Evolutionary conservation across 2,888 invertebrate genomes (phyloP).

Genomic region (Eupithecia subfuscata): DNA sequence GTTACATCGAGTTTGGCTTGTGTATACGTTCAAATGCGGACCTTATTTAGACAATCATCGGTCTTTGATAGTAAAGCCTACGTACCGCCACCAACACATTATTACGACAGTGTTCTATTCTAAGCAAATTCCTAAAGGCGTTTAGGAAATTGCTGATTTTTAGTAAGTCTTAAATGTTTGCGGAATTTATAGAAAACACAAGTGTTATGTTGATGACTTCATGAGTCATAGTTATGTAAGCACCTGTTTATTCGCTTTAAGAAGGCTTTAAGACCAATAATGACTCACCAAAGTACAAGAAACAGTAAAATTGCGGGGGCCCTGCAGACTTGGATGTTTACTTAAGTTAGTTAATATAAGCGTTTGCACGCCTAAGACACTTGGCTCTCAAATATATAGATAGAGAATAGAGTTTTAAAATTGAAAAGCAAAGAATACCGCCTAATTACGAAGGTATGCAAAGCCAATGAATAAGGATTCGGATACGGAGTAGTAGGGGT

Average conservation of each 20-base stretch:
- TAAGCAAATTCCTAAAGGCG: conserved; percentile 32
- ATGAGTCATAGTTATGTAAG: not conserved
- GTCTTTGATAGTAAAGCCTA: not conserved
- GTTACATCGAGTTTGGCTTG: too few species aligned
- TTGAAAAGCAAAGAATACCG: too few species aligned
- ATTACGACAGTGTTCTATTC: conserved; percentile 43
- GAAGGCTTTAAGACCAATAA: not conserved
- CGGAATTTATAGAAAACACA: not conserved
- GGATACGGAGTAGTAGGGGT: too few species aligned
- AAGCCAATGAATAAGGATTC: not conserved
- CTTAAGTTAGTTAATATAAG: not conserved
- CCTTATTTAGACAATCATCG: not conserved
- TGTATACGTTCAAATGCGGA: not conserved
- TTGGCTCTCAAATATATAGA: not conserved
- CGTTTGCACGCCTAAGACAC: too few species aligned
- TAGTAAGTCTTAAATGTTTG: too few species aligned
- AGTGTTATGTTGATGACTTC: not conserved
- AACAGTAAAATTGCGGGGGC: not conserved
- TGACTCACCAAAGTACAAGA: not conserved
- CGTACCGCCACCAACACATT: conserved; percentile 40
- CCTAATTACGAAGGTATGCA: not conserved
- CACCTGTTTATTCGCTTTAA: not conserved
- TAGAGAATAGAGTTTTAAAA: too few species aligned
- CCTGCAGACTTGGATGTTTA: not conserved
- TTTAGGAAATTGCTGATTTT: conserved; percentile 20